Evolutionary conservation across 2,888 invertebrate species (phyloP), one percentile per base, ranked within the genome.

Genomic region (Leucophenga maculata): DNA sequence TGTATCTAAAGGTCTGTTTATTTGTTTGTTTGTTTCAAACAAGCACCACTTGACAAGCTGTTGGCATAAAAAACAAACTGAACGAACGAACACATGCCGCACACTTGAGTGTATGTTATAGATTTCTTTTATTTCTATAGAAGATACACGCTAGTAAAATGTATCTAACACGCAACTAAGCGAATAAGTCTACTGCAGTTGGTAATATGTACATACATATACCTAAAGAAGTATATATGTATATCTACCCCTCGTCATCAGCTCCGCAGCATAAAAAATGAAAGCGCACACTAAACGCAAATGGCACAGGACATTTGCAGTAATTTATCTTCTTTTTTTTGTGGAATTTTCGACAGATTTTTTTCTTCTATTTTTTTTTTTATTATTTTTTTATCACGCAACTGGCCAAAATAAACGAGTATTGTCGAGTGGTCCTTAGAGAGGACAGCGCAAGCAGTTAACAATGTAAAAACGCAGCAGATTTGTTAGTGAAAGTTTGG

Each of bases 1-100:
- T 59, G 59, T 64, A 46, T 18, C 46, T 32, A 64, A 46, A 46
- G 16, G 50, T 16, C 13, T 50, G 6, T 50, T 67, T 68, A 54
- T 13, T 55, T 64, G 57, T 69, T 69, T 69, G 57, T 65, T 65
- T 69, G 59, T 69, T 69, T 50, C 67, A 72, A 70, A 73, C 74
- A 77, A 73, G 72, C 72, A 72, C 71, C 85, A 86, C 85, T 86
- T 80, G 80, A 85, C 85, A 86, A 86, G 85, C 86, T 86, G 85
- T 86, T 86, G 79, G 79, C 78, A 86, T 78, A 84, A 76, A 78
- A 64, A 78, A 78, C 74, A 72, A 80, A 73, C 73, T 74, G 70
- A 74, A 72, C 76, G 26, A 26, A 26, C 26, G 26, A 26, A 26
- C 26, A 26, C 26, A 26, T 26, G 26, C 26, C 26, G 26, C 26